phyloP scores from a whole-genome alignment of 2,113 vertebrate genomes.

The Eubucco bourcierii region DNA sequence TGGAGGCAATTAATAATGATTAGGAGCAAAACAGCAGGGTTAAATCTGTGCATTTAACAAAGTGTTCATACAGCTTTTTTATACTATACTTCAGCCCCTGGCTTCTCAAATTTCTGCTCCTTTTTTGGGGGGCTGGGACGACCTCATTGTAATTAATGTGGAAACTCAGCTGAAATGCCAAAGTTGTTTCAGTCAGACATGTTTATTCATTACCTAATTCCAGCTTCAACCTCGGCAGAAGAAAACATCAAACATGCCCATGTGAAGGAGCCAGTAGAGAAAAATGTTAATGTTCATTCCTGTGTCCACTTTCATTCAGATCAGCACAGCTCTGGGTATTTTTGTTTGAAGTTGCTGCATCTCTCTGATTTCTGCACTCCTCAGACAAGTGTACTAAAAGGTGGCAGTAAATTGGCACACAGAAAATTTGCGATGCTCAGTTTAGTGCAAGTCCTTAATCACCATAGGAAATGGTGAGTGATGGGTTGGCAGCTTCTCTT shows the following conservation, averaged over 20 bases:
- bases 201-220: slow-evolving; percentile 70
- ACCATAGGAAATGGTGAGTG: neutral
- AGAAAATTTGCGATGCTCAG: neutral
- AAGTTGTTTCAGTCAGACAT: slow-evolving; percentile 67
- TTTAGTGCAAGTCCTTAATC: slow-evolving; percentile 35
- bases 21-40: slow-evolving; percentile 83
- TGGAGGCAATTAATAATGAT: slow-evolving; percentile 87
- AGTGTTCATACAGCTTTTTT: slow-evolving; percentile 78
- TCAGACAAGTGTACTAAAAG: neutral
- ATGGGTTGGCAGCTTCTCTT: slow-evolving; percentile 33
- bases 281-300: neutral
- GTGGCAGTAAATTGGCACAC: slow-evolving; percentile 3
- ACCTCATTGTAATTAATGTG: slow-evolving; percentile 72
- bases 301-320: slow-evolving; percentile 13
- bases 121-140: slow-evolving; percentile 41
- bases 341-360: neutral
- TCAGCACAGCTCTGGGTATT: neutral
- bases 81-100: slow-evolving; percentile 65
- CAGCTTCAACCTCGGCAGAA: neutral
- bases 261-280: neutral
- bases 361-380: slow-evolving; percentile 49
- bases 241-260: slow-evolving; percentile 3
- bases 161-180: slow-evolving; percentile 72
- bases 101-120: slow-evolving; percentile 56
- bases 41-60: slow-evolving; percentile 84